A percentile compares a stretch with the other conserved stretches of the same genome.
These are phyloP conservation scores for Spisula solida DNA, from an alignment of 2,888 invertebrate species.

Conservation along the genomic window DNA sequence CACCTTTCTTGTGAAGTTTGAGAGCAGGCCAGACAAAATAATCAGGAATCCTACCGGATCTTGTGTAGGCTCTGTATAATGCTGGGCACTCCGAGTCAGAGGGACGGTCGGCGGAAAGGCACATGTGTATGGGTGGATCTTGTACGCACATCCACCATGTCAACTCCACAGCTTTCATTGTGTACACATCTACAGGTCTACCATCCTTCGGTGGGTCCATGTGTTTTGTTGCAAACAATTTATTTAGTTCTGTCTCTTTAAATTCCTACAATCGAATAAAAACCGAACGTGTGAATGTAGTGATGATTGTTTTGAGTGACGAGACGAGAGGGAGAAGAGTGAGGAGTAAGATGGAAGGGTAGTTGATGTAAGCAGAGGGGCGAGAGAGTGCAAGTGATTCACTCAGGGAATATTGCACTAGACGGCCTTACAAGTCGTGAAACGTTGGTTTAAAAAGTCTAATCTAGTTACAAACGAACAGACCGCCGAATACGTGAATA, in stretches of 20 bases:
- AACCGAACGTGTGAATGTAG: too few species aligned
- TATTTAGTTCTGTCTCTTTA: neutral
- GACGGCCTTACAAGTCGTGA: too few species aligned
- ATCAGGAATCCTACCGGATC: conserved; percentile 5
- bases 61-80: conserved; percentile 35
- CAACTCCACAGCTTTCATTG: conserved; percentile 35
- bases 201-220: neutral
- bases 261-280: neutral
- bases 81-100: neutral
- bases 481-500: too few species aligned
- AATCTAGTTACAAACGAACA: too few species aligned
- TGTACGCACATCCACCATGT: conserved; percentile 61
- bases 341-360: too few species aligned
- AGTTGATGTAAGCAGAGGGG: too few species aligned
- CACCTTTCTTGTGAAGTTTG: conserved; percentile 50
- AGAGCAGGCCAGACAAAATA: conserved; percentile 47
- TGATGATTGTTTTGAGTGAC: too few species aligned
- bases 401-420: too few species aligned
- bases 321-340: too few species aligned
- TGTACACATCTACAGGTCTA: neutral
- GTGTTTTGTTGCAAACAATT: neutral
- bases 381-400: too few species aligned
- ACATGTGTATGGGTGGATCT: conserved; percentile 48
- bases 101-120: neutral
- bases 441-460: too few species aligned